Base-by-base conservation (phyloP, 2,888 invertebrate species). In the Epinotia demarniana region DNA sequence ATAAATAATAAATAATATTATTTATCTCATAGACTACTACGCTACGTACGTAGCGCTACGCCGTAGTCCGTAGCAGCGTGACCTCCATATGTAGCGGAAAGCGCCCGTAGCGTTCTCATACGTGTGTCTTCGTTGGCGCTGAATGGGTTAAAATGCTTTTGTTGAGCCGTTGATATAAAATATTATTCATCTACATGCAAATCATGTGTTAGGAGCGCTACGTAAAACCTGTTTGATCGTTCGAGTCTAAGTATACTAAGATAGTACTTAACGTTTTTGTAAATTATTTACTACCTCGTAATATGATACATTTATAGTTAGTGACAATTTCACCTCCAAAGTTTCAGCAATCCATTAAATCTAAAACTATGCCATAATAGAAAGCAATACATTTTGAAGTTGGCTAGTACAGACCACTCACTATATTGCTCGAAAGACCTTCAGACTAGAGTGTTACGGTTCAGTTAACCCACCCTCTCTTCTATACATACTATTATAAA, bases 371-470 rank as follows among this genome's bases (percentile, higher is more conserved):
- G 49, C 70, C 62, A 62, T 33, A 71, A 71, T 53, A 33, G 61
- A 53, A 16, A 71, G 70, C 53, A 71, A 71, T 71, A 71, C 39
- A 71, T 71, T 71, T 62, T 53, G 33, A 71, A 71, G 70, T 71
- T 71, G 33, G 62, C 62, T 71, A 71, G 27, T 46, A 69, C 46
- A 60, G 60, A 69, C 69, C 69, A 69, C 69, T 69, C 69, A 46
- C 69, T 69, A 69, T 60, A 69, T 69, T 69, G 60, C 43, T 58
- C 57, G n/a, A 16, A 62, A 62, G 60, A 61, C 53, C 70, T 70
- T 71, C 33, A 62, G 70, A n/a, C 60, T 60, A 18, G 49, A 55
- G 68, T 62, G 53, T 61, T 53, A 49, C 53, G 62, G 60, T 71
- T 62, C 60, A 71, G 62, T 71, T 71, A 61, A 61, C 68, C 58